phyloP scores from a whole-genome alignment of 2,113 vertebrate genomes.

The Anarrhichthys ocellatus region DNA sequence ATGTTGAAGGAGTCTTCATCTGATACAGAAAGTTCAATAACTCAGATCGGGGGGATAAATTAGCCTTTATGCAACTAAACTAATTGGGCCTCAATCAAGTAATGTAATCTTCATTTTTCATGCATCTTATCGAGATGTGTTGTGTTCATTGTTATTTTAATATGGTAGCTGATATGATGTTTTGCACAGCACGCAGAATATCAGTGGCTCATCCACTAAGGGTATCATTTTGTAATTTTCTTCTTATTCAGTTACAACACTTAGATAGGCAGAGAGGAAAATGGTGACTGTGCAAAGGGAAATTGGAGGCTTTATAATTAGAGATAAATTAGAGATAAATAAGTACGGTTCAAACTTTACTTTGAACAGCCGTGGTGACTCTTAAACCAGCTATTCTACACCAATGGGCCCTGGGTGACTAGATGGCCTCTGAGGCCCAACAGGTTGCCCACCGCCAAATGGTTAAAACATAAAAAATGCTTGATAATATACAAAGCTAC shows the following conservation, averaged over 20 bases:
- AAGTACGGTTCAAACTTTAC: not conserved
- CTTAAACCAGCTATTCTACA: not conserved
- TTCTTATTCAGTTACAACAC: not conserved
- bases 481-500: not conserved
- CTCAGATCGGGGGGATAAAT: not conserved
- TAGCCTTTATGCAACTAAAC: not conserved
- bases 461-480: too few species aligned
- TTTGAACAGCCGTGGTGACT: not conserved
- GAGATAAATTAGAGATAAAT: not conserved
- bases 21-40: not conserved
- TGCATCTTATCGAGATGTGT: not conserved
- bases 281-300: not conserved
- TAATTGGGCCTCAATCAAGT: not conserved
- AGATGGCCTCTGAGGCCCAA: too few species aligned
- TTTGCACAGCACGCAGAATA: not conserved
- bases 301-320: not conserved
- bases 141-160: not conserved
- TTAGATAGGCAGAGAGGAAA: too few species aligned
- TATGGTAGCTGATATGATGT: not conserved
- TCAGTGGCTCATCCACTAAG: not conserved
- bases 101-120: not conserved
- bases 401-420: too few species aligned
- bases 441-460: too few species aligned
- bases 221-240: not conserved
- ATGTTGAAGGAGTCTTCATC: not conserved